Evolutionary conservation across 2,113 vertebrate genomes (phyloP).

Genomic region (Caretta caretta): DNA sequence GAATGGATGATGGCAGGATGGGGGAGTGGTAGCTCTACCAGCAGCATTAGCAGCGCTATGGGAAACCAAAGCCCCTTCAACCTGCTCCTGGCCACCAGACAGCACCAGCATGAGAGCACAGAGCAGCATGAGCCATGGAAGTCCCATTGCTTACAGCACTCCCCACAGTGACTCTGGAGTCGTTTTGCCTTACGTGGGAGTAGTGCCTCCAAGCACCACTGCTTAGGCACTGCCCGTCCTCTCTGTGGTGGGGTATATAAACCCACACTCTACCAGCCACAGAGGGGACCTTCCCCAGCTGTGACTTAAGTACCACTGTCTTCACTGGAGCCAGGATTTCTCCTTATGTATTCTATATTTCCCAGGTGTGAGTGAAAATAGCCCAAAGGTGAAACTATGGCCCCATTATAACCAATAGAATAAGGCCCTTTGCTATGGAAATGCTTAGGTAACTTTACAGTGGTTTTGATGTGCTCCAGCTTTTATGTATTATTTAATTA

Average conservation of each 20-base stretch:
- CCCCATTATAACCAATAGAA: not conserved
- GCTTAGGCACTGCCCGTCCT: not conserved
- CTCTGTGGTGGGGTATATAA: not conserved
- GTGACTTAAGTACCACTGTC: no score
- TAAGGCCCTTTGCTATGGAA: constrained; percentile 34
- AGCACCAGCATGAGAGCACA: not conserved
- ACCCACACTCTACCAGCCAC: not conserved
- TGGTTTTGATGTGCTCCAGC: not conserved
- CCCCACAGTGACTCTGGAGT: not conserved
- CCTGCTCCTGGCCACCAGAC: not conserved
- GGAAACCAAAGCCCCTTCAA: not conserved
- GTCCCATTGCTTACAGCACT: not conserved
- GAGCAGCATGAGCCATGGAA: not conserved
- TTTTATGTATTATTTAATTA: no score
- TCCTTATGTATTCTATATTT: not conserved
- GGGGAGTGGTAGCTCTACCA: no score
- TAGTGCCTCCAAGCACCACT: not conserved
- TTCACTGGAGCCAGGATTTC: not conserved
- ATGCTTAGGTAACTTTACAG: not conserved
- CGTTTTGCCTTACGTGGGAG: not conserved
- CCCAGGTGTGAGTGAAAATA: constrained; percentile 38
- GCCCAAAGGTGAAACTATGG: not conserved
- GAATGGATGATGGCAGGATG: not conserved
- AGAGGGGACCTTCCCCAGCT: no score
- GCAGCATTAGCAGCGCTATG: not conserved